Percentiles rank a stretch among this genome's conserved stretches.
Conservation (phyloP, 2,113 vertebrate genomes). For the Jacana jacana region DNA sequence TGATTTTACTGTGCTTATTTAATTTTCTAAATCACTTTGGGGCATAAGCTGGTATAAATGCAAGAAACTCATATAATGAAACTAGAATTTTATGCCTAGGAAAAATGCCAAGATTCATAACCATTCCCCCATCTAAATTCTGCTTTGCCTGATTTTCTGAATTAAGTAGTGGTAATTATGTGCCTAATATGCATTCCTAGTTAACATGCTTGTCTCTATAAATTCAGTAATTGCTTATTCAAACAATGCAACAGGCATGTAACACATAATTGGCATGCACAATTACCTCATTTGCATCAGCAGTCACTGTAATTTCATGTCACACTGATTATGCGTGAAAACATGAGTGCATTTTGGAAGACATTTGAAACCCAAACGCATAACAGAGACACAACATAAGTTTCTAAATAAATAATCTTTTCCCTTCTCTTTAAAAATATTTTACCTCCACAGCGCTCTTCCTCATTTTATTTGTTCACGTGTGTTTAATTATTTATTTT, state of each 20-base stretch:
- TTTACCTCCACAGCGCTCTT: not conserved
- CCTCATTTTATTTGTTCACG: not conserved
- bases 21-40: slow-evolving; percentile 30
- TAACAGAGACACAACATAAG: not conserved
- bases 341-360: not conserved
- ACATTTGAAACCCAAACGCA: slow-evolving; percentile 23
- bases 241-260: slow-evolving; percentile 36
- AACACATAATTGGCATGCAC: slow-evolving; percentile 48
- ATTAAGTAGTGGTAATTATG: slow-evolving; percentile 56
- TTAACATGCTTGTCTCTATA: slow-evolving; percentile 54
- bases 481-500: not conserved
- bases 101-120: slow-evolving; percentile 51
- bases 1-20: not conserved
- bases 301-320: slow-evolving; percentile 46
- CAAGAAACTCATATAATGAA: slow-evolving; percentile 23
- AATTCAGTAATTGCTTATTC: slow-evolving; percentile 63
- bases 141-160: slow-evolving; percentile 47
- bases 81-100: slow-evolving; percentile 9
- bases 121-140: slow-evolving; percentile 8
- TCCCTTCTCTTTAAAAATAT: not conserved
- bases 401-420: not conserved
- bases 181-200: slow-evolving; percentile 50
- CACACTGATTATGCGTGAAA: slow-evolving; percentile 21
- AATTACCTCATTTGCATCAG: slow-evolving; percentile 52
- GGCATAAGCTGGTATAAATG: not conserved